These are phyloP conservation scores for Netelia fuscicornis DNA, from an alignment of 2,888 invertebrate species.

Conservation along the genomic window DNA sequence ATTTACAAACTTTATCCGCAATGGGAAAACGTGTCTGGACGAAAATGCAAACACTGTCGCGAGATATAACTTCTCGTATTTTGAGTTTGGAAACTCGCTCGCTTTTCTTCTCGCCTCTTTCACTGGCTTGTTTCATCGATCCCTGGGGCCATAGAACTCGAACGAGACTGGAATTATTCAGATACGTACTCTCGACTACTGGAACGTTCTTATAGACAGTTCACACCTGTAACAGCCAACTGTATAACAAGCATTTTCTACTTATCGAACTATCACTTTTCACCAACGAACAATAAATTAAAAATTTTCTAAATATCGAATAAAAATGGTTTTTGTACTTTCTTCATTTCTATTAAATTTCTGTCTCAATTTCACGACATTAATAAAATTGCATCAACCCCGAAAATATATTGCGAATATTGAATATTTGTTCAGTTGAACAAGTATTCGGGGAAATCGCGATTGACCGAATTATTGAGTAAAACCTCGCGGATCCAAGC, in stretches of 20 bases:
- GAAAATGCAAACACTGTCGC: neutral
- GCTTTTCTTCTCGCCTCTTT: constrained; percentile 36
- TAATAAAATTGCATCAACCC: neutral
- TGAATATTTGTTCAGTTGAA: neutral
- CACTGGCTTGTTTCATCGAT: constrained; percentile 48
- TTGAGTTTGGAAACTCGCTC: constrained; percentile 23
- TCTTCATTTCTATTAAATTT: neutral
- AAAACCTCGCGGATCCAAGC: constrained; percentile 32
- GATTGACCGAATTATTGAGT: constrained; percentile 66
- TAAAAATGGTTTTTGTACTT: too few species aligned
- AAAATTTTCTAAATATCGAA: too few species aligned
- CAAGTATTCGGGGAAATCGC: constrained; percentile 70
- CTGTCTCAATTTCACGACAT: neutral
- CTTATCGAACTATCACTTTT: too few species aligned
- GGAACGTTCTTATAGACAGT: too few species aligned
- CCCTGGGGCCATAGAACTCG: neutral
- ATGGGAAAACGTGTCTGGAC: too few species aligned
- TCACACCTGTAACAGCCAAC: too few species aligned
- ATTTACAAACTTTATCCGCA: too few species aligned
- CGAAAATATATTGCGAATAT: too few species aligned
- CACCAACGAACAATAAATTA: too few species aligned
- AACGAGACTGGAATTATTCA: constrained; percentile 10
- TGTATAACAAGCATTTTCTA: too few species aligned
- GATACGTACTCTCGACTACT: neutral
- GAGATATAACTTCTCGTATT: constrained; percentile 1